phyloP scores from a whole-genome alignment of 2,113 vertebrate genomes.

The Psittacara wagleri region DNA sequence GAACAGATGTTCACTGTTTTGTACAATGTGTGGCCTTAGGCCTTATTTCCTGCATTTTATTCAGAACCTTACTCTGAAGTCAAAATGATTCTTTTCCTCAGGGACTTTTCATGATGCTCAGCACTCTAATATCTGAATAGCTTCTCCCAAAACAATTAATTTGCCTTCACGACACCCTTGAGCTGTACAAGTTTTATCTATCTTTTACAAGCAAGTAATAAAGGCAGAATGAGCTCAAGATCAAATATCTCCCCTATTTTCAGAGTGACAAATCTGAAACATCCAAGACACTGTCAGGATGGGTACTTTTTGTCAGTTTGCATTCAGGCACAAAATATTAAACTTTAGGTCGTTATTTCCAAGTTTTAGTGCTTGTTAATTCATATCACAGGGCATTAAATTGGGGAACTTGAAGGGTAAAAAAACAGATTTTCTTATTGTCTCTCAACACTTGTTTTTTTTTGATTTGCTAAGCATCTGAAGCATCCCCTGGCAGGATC shows the following conservation, averaged over 20 bases:
- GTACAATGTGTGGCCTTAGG: not conserved
- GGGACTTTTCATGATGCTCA: not conserved
- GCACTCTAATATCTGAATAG: slow-evolving; percentile 15
- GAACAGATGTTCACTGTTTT: slow-evolving; percentile 46
- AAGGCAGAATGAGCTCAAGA: not conserved
- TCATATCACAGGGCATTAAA: not conserved
- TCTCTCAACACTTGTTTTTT: not conserved
- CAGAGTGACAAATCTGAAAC: not conserved
- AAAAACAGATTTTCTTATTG: not conserved
- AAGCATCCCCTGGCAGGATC: not conserved
- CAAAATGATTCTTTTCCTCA: slow-evolving; percentile 1
- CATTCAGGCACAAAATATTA: not conserved
- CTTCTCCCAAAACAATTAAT: slow-evolving; percentile 48
- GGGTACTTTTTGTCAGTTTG: not conserved
- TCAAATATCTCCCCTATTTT: not conserved
- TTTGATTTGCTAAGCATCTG: not conserved
- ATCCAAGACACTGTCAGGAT: not conserved
- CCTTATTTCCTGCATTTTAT: slow-evolving; percentile 16
- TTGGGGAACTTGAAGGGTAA: not conserved
- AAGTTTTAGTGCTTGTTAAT: not conserved
- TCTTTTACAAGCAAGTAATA: not conserved
- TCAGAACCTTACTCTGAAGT: not conserved
- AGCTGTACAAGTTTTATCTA: not conserved
- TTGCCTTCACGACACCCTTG: slow-evolving; percentile 28
- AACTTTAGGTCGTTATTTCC: not conserved